These are phyloP conservation scores for Idris sp. DNA, from an alignment of 1,140 invertebrate genomes.

Conservation along the genomic window DNA sequence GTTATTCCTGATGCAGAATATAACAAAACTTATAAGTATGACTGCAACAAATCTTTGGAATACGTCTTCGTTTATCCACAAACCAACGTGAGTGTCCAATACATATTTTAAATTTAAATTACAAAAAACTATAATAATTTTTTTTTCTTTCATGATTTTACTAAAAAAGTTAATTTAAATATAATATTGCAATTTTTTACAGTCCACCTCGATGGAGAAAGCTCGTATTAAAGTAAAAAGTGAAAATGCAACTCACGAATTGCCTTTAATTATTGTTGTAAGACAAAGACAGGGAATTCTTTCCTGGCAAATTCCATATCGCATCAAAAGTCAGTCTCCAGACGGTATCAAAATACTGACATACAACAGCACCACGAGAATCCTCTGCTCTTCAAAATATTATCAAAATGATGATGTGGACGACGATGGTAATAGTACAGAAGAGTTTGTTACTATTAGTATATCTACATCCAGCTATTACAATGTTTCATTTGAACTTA, in stretches of 20 bases:
- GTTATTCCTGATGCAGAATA: conserved; percentile 49
- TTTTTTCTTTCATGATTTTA: too few relatives aligned
- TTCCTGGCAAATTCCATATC: conserved; percentile 80
- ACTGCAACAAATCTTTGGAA: conserved; percentile 42
- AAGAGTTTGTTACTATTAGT: conserved; percentile 77
- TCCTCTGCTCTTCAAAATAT: conserved; percentile 78
- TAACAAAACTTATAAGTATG: conserved; percentile 42
- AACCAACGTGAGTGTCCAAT: conserved; percentile 27
- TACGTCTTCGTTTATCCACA: conserved; percentile 49
- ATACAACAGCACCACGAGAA: conserved; percentile 77
- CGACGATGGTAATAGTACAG: conserved; percentile 31
- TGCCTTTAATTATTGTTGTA: conserved; percentile 79
- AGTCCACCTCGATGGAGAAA: conserved; percentile 38
- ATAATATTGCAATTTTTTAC: too few relatives aligned
- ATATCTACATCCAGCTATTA: conserved; percentile 76
- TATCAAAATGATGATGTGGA: conserved; percentile 60
- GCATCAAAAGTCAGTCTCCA: conserved; percentile 67
- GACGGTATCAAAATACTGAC: conserved; percentile 51
- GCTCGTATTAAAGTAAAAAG: conserved; percentile 73
- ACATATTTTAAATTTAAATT: too few relatives aligned
- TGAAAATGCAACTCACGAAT: conserved; percentile 64
- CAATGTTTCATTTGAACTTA: conserved; percentile 73
- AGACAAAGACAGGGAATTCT: conserved; percentile 79
- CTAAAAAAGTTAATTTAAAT: too few relatives aligned
- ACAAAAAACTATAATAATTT: too few relatives aligned